These are phyloP conservation scores for Trematomus loennbergii DNA, from an alignment of 2,113 vertebrate species.

Conservation along the genomic window DNA sequence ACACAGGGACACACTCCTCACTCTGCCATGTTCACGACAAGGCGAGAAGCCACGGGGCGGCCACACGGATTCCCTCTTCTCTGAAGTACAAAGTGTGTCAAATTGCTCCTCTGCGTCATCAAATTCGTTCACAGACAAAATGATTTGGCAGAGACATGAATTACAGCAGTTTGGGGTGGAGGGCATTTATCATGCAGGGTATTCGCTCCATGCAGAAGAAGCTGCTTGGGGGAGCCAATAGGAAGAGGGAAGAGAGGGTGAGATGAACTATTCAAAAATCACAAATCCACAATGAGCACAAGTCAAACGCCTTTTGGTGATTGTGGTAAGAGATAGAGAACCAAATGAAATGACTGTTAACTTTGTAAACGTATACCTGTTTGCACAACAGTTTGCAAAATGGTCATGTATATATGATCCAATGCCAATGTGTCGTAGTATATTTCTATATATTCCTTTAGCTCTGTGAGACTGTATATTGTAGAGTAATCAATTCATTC, in stretches of 20 bases:
- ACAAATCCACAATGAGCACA: background rate
- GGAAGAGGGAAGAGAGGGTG: background rate
- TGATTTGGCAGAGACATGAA: background rate
- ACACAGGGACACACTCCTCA: constrained; percentile 32
- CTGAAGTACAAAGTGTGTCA: constrained; percentile 27
- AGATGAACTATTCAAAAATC: background rate
- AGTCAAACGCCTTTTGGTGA: too few relatives aligned
- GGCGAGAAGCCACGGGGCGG: constrained; percentile 40
- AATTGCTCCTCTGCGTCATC: constrained; percentile 20
- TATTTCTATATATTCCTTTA: too few relatives aligned
- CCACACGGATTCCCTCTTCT: constrained; percentile 18
- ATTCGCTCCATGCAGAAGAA: background rate
- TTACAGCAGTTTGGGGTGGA: background rate
- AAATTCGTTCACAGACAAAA: constrained; percentile 20
- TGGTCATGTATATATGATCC: too few relatives aligned
- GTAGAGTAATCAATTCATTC: too few relatives aligned
- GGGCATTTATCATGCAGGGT: background rate
- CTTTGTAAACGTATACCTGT: too few relatives aligned
- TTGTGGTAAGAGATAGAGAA: too few relatives aligned
- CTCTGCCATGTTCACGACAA: constrained; percentile 22
- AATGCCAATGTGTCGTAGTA: too few relatives aligned
- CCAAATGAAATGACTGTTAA: too few relatives aligned
- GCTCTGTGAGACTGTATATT: too few relatives aligned
- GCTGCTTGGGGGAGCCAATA: background rate
- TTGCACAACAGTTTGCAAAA: too few relatives aligned